Conservation (phyloP, 2,888 invertebrate genomes). For the Mesorhabditis spiculigera region DNA sequence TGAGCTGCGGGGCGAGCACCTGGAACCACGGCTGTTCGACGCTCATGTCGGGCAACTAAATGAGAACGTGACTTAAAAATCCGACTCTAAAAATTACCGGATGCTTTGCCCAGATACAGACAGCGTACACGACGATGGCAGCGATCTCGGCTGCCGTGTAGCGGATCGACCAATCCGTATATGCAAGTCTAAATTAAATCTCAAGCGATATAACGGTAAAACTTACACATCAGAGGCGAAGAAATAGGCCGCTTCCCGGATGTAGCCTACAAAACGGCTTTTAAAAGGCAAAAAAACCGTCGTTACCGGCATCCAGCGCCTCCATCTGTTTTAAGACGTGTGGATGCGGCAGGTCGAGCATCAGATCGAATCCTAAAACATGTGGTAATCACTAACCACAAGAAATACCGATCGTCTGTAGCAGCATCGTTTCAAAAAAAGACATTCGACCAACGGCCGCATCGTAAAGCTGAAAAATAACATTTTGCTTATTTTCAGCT, state of each 20-base stretch:
- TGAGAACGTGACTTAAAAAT: too few relatives aligned
- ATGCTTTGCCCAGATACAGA: conserved; percentile 83
- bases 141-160: conserved; percentile 94
- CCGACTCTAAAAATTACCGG: conserved; percentile 20
- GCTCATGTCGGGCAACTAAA: too few relatives aligned
- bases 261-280: conserved; percentile 42
- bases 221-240: conserved; percentile 90
- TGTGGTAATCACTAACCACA: too few relatives aligned
- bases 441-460: too few relatives aligned
- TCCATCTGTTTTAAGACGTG: conserved; percentile 88
- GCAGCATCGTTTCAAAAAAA: too few relatives aligned
- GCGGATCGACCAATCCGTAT: conserved; percentile 95
- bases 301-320: not conserved
- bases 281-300: not conserved
- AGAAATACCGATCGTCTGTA: too few relatives aligned
- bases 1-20: too few relatives aligned
- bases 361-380: conserved; percentile 79
- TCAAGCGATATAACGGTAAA: conserved; percentile 1
- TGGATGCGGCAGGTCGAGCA: conserved; percentile 95
- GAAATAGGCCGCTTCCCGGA: conserved; percentile 96
- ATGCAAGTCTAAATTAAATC: conserved; percentile 75
- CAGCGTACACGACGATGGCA: conserved; percentile 93
- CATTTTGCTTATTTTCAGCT: too few relatives aligned
- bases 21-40: too few relatives aligned
- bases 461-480: too few relatives aligned